Evolutionary conservation across 2,113 vertebrate species (phyloP).

Genomic region (Microcebus lehilahytsara): DNA sequence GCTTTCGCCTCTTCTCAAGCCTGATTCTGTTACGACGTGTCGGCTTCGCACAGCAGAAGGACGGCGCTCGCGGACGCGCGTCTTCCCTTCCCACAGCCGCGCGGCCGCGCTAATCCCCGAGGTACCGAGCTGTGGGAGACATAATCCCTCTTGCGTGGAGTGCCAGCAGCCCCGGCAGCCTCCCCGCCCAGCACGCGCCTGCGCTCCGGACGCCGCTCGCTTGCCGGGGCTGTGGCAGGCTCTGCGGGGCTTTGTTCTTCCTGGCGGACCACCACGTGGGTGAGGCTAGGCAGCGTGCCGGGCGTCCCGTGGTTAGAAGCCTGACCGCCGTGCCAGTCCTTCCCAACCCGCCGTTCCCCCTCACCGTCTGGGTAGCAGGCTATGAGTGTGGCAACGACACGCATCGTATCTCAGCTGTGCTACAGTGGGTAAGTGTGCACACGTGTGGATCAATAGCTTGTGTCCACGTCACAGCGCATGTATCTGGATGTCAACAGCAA

Average conservation of each 20-base stretch:
- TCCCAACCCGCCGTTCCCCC: accelerated
- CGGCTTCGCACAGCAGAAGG: background rate
- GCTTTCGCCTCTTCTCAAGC: background rate
- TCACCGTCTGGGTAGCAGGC: background rate
- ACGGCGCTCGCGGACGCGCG: accelerated
- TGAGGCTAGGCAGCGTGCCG: accelerated
- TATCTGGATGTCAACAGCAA: background rate
- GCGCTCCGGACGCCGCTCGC: background rate
- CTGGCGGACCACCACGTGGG: accelerated
- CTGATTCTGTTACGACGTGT: accelerated
- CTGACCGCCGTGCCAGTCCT: background rate
- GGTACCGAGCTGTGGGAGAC: no score
- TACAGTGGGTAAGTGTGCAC: accelerated
- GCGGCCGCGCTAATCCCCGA: accelerated
- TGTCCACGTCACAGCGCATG: background rate
- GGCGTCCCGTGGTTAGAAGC: no score
- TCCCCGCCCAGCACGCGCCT: background rate
- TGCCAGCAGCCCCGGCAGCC: background rate
- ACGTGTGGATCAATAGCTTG: accelerated
- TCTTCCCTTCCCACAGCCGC: background rate
- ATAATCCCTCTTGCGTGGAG: background rate
- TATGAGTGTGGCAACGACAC: accelerated
- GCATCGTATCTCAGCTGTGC: accelerated
- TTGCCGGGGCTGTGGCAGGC: accelerated
- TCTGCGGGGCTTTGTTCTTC: background rate